These are phyloP conservation scores for Copidosoma aretas DNA, from an alignment of 2,888 invertebrate genomes.

Conservation along the genomic window DNA sequence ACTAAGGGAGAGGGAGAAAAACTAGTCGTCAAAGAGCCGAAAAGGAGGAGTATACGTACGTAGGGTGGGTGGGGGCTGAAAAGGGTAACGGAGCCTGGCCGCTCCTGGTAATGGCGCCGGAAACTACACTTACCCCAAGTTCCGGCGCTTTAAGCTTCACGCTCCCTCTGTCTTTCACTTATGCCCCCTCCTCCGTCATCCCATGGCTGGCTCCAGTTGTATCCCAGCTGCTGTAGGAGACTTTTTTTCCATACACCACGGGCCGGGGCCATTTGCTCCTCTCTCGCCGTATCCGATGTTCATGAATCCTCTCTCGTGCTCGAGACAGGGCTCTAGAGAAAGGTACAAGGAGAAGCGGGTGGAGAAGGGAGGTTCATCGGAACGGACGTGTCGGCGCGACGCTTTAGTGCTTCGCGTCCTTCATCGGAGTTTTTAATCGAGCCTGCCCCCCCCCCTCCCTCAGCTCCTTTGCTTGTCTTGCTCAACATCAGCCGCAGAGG, in stretches of 20 bases:
- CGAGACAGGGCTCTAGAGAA: not conserved
- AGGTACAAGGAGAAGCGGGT: not conserved
- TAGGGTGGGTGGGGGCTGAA: conserved; percentile 37
- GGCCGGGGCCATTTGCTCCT: conserved; percentile 46
- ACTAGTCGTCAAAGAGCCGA: conserved; percentile 2
- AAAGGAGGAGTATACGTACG: conserved; percentile 32
- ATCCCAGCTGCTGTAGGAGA: conserved; percentile 12
- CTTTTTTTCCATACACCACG: conserved; percentile 42
- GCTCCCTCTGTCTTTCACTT: conserved; percentile 5
- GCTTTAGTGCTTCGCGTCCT: conserved; percentile 21
- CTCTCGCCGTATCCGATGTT: conserved; percentile 47
- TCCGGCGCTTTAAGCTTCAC: conserved; percentile 53
- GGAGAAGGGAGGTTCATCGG: conserved; percentile 11
- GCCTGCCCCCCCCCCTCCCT: not conserved
- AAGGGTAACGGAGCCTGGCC: conserved; percentile 47
- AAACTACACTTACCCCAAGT: conserved; percentile 56
- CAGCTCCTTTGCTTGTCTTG: too few relatives aligned
- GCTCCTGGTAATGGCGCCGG: conserved; percentile 55
- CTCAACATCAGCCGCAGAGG: too few relatives aligned
- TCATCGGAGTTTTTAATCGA: conserved; percentile 33
- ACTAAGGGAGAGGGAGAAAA: not conserved
- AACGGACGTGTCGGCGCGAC: conserved; percentile 7
- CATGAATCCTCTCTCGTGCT: conserved; percentile 47
- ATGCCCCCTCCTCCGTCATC: not conserved
- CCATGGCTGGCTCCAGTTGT: conserved; percentile 3